Evolutionary conservation across 1,140 invertebrate genomes (phyloP), one percentile per base, ranked within the genome.

Genomic region (Zaprionus taronus): DNA sequence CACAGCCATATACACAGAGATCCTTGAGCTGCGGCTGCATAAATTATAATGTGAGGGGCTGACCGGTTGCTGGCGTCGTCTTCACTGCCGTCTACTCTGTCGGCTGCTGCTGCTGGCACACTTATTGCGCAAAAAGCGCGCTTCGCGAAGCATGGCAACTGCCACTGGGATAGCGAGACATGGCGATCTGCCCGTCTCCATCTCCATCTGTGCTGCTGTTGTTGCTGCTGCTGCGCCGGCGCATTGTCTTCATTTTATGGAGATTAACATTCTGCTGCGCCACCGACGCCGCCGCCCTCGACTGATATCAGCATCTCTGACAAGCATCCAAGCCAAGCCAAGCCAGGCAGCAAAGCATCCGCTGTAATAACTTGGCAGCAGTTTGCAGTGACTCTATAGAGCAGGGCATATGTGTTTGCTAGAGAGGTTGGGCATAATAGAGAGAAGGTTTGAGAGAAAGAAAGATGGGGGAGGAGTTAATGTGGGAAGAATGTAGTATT

Each of bases 231-330:
- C 28, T 55, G 85, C 85, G 83, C 83, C 81, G 85, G 81, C 85
- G 85, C 85, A 90, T 90, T 90, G 85, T 90, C 90, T 90, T 85
- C 85, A 85, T 90, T 90, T 90, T 90, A 90, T 90, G 85, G 85
- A 90, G 85, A 90, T 90, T 90, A 89, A 89, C 85, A 90, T 90
- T 89, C 81, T 90, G 84, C 84, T 78, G 80, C 81, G 56, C 79
- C 68, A 60, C 49, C 53, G 77, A 38, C 38, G 24, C 31, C 34
- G 36, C 51, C 34, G 62, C 24, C 68, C 60, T 72, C 80, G 64
- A 71, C 70, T 75, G 85, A 81, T 90, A 90, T 75, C 85, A 85
- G 85, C 85, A 85, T 82, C 85, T 82, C 85, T 84, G 77, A 79
- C 72, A 75, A 75, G 65, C 84, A 72, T 68, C 83, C 81, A 84